Evolutionary conservation across 23 tunicate genomes (phyloP).

Genomic region (Botrylloides violaceus): DNA sequence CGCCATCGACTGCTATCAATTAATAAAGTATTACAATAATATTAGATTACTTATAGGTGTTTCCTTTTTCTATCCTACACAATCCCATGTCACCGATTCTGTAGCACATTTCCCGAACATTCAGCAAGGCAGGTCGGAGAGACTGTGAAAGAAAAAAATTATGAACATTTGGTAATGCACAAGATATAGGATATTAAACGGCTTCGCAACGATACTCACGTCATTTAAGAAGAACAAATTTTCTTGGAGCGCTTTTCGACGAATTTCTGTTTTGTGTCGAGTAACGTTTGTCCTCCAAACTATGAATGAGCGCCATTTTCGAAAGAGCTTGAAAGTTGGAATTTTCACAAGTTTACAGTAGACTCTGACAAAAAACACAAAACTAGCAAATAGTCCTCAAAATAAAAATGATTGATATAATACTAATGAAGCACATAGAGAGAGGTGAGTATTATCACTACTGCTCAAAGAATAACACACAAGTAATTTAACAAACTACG

Average conservation of each 20-base stretch:
- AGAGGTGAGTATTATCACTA: no score
- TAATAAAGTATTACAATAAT: background rate
- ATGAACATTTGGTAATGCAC: background rate
- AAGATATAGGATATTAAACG: background rate
- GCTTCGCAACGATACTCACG: conserved; percentile 33
- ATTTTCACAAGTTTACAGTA: conserved; percentile 68
- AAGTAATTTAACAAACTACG: background rate
- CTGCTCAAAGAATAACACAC: background rate
- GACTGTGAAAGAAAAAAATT: conserved; percentile 34
- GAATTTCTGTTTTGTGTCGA: conserved; percentile 46
- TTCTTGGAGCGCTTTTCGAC: conserved; percentile 57
- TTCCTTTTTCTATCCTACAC: conserved; percentile 86
- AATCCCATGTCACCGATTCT: conserved; percentile 94
- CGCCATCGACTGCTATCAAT: background rate
- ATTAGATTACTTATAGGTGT: conserved; percentile 54
- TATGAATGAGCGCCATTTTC: conserved; percentile 81
- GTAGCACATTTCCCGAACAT: conserved; percentile 97
- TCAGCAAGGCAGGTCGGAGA: conserved; percentile 85
- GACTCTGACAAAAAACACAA: conserved; percentile 23
- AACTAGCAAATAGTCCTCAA: no score
- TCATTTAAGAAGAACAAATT: conserved; percentile 72
- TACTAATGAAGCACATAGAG: no score
- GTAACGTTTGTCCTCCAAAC: conserved; percentile 89
- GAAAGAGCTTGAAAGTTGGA: conserved; percentile 75
- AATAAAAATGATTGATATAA: no score